Conservation (phyloP, 2,888 invertebrate species). For the Xiphydria camelus region DNA sequence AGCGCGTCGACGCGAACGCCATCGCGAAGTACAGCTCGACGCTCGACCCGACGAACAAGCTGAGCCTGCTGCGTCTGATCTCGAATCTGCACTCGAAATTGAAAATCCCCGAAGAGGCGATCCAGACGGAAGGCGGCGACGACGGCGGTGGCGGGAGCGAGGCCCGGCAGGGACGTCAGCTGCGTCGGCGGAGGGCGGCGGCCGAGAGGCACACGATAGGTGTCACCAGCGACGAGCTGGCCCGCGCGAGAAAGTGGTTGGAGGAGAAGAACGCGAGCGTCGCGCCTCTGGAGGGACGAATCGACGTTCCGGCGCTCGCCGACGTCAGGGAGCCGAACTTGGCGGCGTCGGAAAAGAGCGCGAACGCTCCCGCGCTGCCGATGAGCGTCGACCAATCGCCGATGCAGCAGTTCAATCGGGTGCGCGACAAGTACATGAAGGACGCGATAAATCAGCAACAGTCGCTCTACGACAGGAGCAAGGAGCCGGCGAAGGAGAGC, state of each 20-base stretch:
- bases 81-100: slow-evolving; percentile 68
- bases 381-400: no score
- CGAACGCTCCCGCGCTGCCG: no score
- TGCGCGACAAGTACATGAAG: background rate
- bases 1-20: slow-evolving; percentile 57
- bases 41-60: slow-evolving; percentile 60
- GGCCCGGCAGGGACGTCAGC: no score
- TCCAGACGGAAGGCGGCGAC: slow-evolving; percentile 48
- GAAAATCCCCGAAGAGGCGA: slow-evolving; percentile 53
- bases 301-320: slow-evolving; percentile 4
- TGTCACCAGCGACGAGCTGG: slow-evolving; percentile 79
- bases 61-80: slow-evolving; percentile 70
- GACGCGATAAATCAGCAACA: background rate
- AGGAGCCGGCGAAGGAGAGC: slow-evolving; percentile 1
- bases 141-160: slow-evolving; percentile 18
- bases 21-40: slow-evolving; percentile 61
- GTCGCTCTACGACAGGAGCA: background rate
- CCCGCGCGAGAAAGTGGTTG: slow-evolving; percentile 75
- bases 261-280: slow-evolving; percentile 61
- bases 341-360: slow-evolving; percentile 1
- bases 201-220: slow-evolving; percentile 80
- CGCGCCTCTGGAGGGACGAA: no score
- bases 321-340: background rate
- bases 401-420: no score
- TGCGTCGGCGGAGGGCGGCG: slow-evolving; percentile 63